Base-by-base conservation (phyloP, 2,797 vertebrate species). In the Acipenser ruthenus region DNA sequence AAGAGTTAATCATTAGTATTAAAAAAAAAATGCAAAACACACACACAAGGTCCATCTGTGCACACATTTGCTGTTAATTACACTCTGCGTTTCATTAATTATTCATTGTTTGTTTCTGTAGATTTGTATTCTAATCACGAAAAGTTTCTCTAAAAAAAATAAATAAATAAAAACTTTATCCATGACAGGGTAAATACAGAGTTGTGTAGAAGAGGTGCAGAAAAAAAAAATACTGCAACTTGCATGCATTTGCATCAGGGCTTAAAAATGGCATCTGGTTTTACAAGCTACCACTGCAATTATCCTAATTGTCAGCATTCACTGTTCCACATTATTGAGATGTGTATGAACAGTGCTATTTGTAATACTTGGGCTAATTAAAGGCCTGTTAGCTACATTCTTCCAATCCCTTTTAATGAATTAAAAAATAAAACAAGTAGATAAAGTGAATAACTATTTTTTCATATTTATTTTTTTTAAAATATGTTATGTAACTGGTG, bases 231-330 rank as follows among this genome's bases (percentile, higher is more conserved):
- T 37, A 49, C 48, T 59, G 48, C 65, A 64, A 23, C 23, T 68
- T 68, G 66, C 23, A 70, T 73, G 67, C 68, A 73, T 70, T 70
- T 73, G 63, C 61, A 70, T 65, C 13, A 60, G 66, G 48, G 66
- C 63, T 55, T 50, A 68, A 63, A 59, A 7, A 49, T 49, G 50
- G 66, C 71, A 70, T 65, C 68, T 70, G 71, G 63, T 55, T 68
- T 49, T 62, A 50, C 65, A 65, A 73, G 50, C 66, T 66, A 55
- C 51, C 49, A 10, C 59, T 37, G 62, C 61, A 67, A 67, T 63
- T 56, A 62, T 37, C 23, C 23, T 70, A 68, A 68, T 70, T 64
- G 49, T 67, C 56, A 52, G 55, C 63, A 68, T 47, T 13, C 64
- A 50, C 13, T 10, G 18, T 62, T 47, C 13, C 49, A 8, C 55